Evolutionary conservation across 2,888 invertebrate species (phyloP), one percentile per base, ranked within the genome.

Genomic region (Chymomyza fuscimana): DNA sequence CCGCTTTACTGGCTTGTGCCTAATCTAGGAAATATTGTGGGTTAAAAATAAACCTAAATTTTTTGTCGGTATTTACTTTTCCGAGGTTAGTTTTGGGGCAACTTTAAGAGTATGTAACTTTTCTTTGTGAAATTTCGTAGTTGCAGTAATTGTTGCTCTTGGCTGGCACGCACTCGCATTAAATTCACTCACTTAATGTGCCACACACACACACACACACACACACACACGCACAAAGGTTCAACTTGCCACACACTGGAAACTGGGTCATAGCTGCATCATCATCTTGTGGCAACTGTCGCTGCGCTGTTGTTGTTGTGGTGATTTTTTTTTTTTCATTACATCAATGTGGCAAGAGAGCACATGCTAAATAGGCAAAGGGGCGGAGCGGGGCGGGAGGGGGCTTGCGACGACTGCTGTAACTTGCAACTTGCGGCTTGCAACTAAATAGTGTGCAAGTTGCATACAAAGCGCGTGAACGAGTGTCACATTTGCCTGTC

Each of bases 401-500:
- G 1, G 52, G 22, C 22, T 22, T 22, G 4, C 1, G 22, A 16
- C 7, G 54, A 12, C 12, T 46, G 15, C 0, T 29, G 65, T 19
- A 16, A 61, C 52, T n/a, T 56, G 54, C 46, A 46, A n/a, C 46
- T 54, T 65, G 65, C 32, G 32, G 46, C 29, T 19, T 56, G 56
- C 19, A 16, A 22, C 56, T 56, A 51, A 51, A 51, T 32, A 7
- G 32, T 32, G 2, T 32, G 64, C 62, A 46, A 51, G 19, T 65
- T 32, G 32, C 32, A 64, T 50, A 25, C 46, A 25, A 56, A 32
- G 77, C 70, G 72, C 69, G 78, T 68, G 70, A 77, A 69, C 68
- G 72, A 80, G 75, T 83, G 88, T 86, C 88, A 74, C 88, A 83
- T 87, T 87, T 87, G 79, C 83, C 75, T 78, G 56, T 64, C 78